These are phyloP conservation scores for Hecatera dysodea DNA, from an alignment of 2,888 invertebrate genomes.

Conservation along the genomic window DNA sequence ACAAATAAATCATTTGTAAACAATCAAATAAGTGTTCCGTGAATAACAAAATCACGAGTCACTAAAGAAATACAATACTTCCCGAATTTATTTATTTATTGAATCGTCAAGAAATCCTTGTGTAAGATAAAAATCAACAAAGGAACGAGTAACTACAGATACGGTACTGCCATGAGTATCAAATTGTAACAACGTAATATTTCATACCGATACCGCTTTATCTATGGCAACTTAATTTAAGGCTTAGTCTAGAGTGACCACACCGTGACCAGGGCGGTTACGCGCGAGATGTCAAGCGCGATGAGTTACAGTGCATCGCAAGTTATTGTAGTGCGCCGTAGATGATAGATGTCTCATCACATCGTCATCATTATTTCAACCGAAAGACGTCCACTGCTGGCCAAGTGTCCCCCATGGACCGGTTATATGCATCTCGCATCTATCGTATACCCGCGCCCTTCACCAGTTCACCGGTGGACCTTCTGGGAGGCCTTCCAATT, in stretches of 20 bases:
- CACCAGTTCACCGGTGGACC: too few relatives aligned
- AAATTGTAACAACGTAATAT: slow-evolving; percentile 61
- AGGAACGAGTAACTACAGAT: slow-evolving; percentile 55
- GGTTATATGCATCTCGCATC: too few relatives aligned
- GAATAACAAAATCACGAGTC: slow-evolving; percentile 11
- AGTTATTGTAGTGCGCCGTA: background rate
- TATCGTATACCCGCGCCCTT: too few relatives aligned
- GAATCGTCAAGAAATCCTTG: slow-evolving; percentile 57
- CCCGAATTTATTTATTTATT: slow-evolving; percentile 50
- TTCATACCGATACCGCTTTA: slow-evolving; percentile 54
- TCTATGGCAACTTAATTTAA: slow-evolving; percentile 58
- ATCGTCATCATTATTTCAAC: too few relatives aligned
- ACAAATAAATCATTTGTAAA: background rate
- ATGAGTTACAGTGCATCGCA: background rate
- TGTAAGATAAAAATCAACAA: slow-evolving; percentile 48
- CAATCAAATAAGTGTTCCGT: slow-evolving; percentile 12
- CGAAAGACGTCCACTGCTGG: too few relatives aligned
- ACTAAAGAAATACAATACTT: slow-evolving; percentile 47
- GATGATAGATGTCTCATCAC: too few relatives aligned
- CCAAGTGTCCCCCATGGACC: too few relatives aligned
- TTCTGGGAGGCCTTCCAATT: too few relatives aligned
- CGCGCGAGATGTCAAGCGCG: background rate
- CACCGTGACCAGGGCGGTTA: background rate
- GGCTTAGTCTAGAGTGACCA: slow-evolving; percentile 18
- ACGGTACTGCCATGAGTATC: slow-evolving; percentile 55